Evolutionary conservation across 2,888 invertebrate species (phyloP), one percentile per base, ranked within the genome.

Genomic region (Synanthedon vespiformis): DNA sequence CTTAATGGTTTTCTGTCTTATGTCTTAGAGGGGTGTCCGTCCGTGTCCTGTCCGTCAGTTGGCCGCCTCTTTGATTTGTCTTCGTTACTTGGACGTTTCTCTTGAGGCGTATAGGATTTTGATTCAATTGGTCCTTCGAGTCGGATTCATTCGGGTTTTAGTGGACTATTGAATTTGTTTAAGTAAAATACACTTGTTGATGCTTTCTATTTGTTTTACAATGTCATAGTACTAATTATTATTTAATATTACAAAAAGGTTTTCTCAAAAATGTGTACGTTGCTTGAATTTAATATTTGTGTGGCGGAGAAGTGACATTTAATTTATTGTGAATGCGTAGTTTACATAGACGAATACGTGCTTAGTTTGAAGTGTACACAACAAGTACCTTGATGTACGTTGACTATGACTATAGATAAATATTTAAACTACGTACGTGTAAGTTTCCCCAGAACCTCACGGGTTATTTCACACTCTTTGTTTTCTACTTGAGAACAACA

Each of bases 31-130:
- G 78, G 78, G 79, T 69, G 80, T 78, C 76, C 75, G 70, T 74
- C 74, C 65, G 66, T 62, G 60, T 58, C 63, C 52, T 61, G 68
- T 61, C 69, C 67, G 71, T 67, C 78, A 72, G 77, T 77, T 77
- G 81, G 75, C 63, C 57, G 63, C 61, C 61, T 66, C 73, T 72
- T 82, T 83, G 81, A 86, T 85, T 85, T 85, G 85, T 85, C 85
- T 85, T 85, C 85, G 84, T 86, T 84, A 82, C 74, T 61, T 61
- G 62, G 80, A 80, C 82, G 69, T 68, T 67, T 70, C 67, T 61
- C 60, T 56, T 67, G 60, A 62, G 60, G 73, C 68, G 71, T 62
- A 67, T 60, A 61, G 74, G 74, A 78, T 79, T 71, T 62, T 69
- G 67, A 74, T 48, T 48, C 60, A 62, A 61, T 64, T 62, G 68